Evolutionary conservation across 2,113 vertebrate species (phyloP), one percentile per base, ranked within the genome.

Genomic region (Martes martes): DNA sequence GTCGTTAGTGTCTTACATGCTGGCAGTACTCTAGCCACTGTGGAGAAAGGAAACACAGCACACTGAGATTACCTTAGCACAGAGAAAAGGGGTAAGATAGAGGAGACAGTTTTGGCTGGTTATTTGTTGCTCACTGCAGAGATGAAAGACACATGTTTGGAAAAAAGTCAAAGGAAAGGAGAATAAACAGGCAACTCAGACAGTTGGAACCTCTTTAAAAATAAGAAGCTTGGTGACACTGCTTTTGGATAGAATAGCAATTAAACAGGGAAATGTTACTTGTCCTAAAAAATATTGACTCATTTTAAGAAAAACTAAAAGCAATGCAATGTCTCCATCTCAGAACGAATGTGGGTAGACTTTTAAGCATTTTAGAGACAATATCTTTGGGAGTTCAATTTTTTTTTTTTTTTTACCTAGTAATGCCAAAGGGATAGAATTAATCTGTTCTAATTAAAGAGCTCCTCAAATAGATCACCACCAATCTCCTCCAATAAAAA

Each of bases 61-160:
- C n/a, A 61, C 67, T 65, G 50, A 94, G 82, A 83, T 89, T 28
- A 57, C 86, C 96, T 96, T 50, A 52, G 28, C 10, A 0, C 39
- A 55, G 87, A 95, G 59, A 91, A 87, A 47, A 39, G 50, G 79
- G 57, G 11, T 76, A 47, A n/a, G 78, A 45, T 69, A 11, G 36
- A n/a, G 50, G 39, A 89, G 81, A 96, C 65, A 92, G 89, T 26
- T 42, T 93, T 79, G 71, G 85, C 91, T 55, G 88, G 59, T 91
- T 95, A 63, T 71, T 52, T 28, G 3, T 69, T 92, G 89, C 88
- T 96, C 52, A 47, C 91, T 57, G 74, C 89, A 89, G 89, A 96
- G 97, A 98, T 95, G 74, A 98, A 97, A 98, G 87, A 88, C 88
- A 88, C 57, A 26, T 23, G 74, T 88, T 95, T 97, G 97, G 94